Evolutionary conservation across 1,140 invertebrate species (phyloP).

Genomic region (Sinella curviseta): DNA sequence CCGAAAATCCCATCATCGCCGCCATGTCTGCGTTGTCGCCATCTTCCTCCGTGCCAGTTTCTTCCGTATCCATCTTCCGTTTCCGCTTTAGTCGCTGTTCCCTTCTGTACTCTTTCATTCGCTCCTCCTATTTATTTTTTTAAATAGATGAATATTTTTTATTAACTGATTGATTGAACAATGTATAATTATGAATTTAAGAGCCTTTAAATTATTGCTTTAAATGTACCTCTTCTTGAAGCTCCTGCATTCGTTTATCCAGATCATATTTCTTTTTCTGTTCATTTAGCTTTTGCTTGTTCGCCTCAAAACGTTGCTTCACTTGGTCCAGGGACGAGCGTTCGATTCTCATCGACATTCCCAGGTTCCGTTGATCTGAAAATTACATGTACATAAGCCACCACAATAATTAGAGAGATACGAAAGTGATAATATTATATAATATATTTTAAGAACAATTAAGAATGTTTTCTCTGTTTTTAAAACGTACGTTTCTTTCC

Average conservation of each 20-base stretch:
- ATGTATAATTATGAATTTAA: too few relatives aligned
- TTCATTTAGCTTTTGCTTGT: constrained; percentile 92
- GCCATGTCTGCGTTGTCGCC: constrained; percentile 74
- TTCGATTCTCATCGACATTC: constrained; percentile 99
- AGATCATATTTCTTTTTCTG: constrained; percentile 96
- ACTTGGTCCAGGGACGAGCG: constrained; percentile 93
- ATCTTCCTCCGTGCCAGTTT: constrained; percentile 58
- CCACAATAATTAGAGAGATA: constrained; percentile 28
- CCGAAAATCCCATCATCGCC: constrained; percentile 95
- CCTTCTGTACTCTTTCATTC: constrained; percentile 85
- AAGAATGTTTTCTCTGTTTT: too few relatives aligned
- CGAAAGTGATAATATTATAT: neutral
- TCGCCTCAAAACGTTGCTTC: constrained; percentile 86
- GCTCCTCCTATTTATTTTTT: too few relatives aligned
- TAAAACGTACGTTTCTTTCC: constrained; percentile 90
- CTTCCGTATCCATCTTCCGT: constrained; percentile 75
- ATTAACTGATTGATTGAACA: too few relatives aligned
- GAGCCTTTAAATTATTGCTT: too few relatives aligned
- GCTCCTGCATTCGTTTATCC: constrained; percentile 83
- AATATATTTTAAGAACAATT: too few relatives aligned
- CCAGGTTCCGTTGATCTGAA: constrained; percentile 94
- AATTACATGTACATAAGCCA: constrained; percentile 52
- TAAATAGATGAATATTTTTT: too few relatives aligned
- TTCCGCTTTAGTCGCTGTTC: constrained; percentile 86
- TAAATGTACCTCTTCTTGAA: constrained; percentile 89